Conservation (phyloP, 2,888 invertebrate species). For the Nomada ruficornis region DNA sequence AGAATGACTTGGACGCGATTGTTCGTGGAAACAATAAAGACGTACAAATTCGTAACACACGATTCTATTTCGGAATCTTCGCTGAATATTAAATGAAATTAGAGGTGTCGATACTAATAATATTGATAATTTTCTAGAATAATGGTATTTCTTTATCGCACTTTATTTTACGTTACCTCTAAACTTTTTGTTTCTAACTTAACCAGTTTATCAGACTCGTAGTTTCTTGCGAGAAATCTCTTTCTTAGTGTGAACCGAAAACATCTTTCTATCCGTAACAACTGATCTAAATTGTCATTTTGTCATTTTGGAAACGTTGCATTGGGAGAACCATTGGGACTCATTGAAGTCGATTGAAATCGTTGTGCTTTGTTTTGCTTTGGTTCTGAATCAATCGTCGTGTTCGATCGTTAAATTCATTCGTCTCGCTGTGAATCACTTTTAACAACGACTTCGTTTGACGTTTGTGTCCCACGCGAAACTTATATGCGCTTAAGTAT, state of each 20-base stretch:
- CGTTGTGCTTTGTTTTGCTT: background rate
- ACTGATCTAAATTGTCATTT: background rate
- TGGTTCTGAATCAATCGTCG: constrained; percentile 35
- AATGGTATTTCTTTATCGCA: too few species aligned
- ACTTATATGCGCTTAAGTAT: constrained; percentile 34
- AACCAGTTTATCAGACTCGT: too few species aligned
- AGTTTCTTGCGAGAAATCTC: too few species aligned
- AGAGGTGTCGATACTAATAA: too few species aligned
- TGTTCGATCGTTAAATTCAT: constrained; percentile 39
- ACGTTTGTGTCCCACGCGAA: constrained; percentile 67
- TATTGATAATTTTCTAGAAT: too few species aligned
- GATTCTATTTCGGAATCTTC: background rate
- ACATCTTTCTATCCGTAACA: background rate
- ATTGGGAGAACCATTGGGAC: constrained; percentile 3
- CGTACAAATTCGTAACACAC: constrained; percentile 6
- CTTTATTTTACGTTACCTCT: too few species aligned
- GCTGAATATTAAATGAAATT: background rate
- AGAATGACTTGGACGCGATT: constrained; percentile 11
- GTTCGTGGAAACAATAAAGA: constrained; percentile 17
- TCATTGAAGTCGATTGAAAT: background rate
- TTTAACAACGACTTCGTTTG: constrained; percentile 51
- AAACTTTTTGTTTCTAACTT: too few species aligned
- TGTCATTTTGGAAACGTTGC: background rate
- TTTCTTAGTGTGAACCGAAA: background rate
- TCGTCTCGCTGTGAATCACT: constrained; percentile 56